Evolutionary conservation across 2,113 vertebrate genomes (phyloP).

Genomic region (Ploceus nigricollis): DNA sequence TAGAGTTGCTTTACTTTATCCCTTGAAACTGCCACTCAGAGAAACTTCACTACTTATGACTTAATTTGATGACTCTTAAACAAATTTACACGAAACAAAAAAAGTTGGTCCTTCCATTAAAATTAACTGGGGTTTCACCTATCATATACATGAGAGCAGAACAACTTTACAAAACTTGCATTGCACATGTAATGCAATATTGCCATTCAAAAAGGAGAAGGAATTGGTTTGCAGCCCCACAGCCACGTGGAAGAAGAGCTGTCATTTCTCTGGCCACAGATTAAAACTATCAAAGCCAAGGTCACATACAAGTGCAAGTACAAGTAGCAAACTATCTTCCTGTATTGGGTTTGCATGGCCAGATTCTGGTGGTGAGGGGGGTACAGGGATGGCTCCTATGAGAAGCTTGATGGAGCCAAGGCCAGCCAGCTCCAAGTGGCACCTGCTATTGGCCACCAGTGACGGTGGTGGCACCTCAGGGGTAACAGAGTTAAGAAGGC

Average conservation of each 20-base stretch:
- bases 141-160: neutral
- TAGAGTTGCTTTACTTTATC: neutral
- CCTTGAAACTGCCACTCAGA: neutral
- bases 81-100: neutral
- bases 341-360: neutral
- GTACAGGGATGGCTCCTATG: neutral
- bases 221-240: neutral
- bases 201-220: neutral
- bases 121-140: neutral
- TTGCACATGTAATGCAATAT: rapidly evolving
- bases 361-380: neutral
- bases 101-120: neutral
- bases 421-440: neutral
- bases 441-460: rapidly evolving
- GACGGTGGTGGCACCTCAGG: neutral
- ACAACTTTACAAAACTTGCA: neutral
- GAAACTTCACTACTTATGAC: neutral
- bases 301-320: neutral
- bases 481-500: neutral
- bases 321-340: neutral
- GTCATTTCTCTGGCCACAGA: neutral
- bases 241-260: rapidly evolving
- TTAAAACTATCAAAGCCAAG: neutral
- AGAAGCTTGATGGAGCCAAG: neutral
- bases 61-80: neutral